Percentiles rank a stretch among this genome's conserved stretches.
phyloP scores from a whole-genome alignment of 2,797 vertebrate genomes.

The Anabas testudineus region DNA sequence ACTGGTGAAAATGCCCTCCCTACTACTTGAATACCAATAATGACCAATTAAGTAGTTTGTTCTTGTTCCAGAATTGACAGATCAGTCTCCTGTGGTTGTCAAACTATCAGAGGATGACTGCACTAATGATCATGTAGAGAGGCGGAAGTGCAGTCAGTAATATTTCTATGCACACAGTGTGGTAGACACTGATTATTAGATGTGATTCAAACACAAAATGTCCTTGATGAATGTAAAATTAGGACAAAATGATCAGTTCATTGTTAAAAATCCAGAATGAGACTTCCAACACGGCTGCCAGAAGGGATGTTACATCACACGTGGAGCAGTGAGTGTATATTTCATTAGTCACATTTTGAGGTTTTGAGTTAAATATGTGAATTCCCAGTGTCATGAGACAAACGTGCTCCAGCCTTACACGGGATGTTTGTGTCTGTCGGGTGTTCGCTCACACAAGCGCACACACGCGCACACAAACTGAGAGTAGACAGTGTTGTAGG shows the following conservation, averaged over 20 bases:
- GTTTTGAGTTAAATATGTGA: slow-evolving; percentile 44
- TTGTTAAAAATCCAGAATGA: not conserved
- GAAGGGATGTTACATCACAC: slow-evolving; percentile 29
- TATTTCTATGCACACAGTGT: too few relatives aligned
- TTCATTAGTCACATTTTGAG: slow-evolving; percentile 37
- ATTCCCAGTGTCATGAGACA: slow-evolving; percentile 66
- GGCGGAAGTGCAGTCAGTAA: too few relatives aligned
- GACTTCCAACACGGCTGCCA: slow-evolving; percentile 26
- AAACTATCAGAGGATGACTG: too few relatives aligned
- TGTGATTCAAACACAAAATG: slow-evolving; percentile 1
- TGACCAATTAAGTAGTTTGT: too few relatives aligned
- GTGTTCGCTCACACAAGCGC: slow-evolving; percentile 30
- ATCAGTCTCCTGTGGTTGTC: too few relatives aligned
- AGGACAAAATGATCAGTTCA: slow-evolving; percentile 8
- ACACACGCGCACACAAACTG: slow-evolving; percentile 4
- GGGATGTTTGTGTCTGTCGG: slow-evolving; percentile 65
- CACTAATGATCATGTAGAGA: too few relatives aligned
- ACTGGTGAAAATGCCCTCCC: too few relatives aligned
- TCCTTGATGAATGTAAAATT: not conserved
- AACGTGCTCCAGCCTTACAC: slow-evolving; percentile 28
- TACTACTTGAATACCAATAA: too few relatives aligned
- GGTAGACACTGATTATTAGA: too few relatives aligned
- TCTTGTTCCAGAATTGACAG: too few relatives aligned
- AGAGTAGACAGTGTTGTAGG: slow-evolving; percentile 49
- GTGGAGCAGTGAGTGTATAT: not conserved